These are phyloP conservation scores for Rattus rattus DNA, from an alignment of 2,113 vertebrate species.

Conservation along the genomic window DNA sequence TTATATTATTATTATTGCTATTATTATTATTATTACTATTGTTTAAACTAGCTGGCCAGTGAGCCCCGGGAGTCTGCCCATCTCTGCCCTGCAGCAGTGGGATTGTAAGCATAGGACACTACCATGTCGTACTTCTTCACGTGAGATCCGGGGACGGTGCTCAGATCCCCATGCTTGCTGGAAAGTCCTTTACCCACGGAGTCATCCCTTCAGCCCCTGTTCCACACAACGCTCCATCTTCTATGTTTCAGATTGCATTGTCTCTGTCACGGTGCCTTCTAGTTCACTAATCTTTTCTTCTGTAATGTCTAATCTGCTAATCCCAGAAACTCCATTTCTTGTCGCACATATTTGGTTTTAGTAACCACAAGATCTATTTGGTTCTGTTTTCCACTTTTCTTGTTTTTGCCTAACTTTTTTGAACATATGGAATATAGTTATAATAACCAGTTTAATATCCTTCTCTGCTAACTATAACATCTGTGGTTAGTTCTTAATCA, in stretches of 20 bases:
- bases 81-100: not conserved
- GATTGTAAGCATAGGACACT: not conserved
- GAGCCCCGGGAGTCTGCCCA: not conserved
- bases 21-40: too few species aligned
- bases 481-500: slow-evolving; percentile 78
- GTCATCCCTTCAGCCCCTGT: not conserved
- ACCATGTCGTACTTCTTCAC: not conserved
- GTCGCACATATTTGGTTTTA: slow-evolving; percentile 35
- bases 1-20: not conserved
- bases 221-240: not conserved
- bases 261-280: slow-evolving; percentile 23
- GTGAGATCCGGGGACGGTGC: not conserved
- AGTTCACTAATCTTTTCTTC: slow-evolving; percentile 72
- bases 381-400: slow-evolving; percentile 48
- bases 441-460: slow-evolving; percentile 75
- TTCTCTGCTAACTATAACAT: slow-evolving; percentile 73
- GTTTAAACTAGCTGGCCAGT: not conserved
- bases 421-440: slow-evolving; percentile 74
- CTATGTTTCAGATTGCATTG: not conserved
- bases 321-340: slow-evolving; percentile 12
- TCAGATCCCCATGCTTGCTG: not conserved
- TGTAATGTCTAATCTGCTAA: slow-evolving; percentile 52
- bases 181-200: not conserved
- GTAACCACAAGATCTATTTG: slow-evolving; percentile 41
- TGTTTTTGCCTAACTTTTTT: slow-evolving; percentile 74